These are phyloP conservation scores for Phocoena sinus DNA, from an alignment of 2,113 vertebrate genomes.

Conservation along the genomic window DNA sequence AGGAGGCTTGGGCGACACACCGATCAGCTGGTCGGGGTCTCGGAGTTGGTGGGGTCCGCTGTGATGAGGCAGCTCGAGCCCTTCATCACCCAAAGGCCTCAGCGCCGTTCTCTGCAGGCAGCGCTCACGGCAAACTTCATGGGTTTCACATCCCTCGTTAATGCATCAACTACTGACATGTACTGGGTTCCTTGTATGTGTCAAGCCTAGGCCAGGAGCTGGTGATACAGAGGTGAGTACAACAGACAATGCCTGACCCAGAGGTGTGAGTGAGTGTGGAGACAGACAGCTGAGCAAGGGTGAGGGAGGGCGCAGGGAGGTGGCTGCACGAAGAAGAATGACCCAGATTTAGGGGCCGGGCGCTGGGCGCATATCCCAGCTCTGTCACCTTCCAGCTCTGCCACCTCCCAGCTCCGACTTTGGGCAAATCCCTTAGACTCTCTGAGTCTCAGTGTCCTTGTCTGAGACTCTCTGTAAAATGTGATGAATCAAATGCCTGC, in stretches of 20 bases:
- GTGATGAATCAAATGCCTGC: rapidly evolving
- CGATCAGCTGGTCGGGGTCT: neutral
- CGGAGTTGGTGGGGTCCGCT: neutral
- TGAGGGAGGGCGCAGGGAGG: neutral
- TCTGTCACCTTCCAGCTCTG: neutral
- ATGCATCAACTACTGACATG: neutral
- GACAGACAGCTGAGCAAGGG: neutral
- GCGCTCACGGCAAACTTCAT: rapidly evolving
- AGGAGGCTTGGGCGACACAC: neutral
- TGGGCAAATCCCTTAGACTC: neutral
- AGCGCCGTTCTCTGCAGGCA: neutral
- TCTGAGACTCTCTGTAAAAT: neutral
- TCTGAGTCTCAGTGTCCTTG: neutral
- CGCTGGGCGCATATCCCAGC: neutral
- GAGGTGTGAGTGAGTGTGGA: rapidly evolving
- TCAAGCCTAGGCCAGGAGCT: neutral
- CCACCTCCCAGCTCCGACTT: neutral
- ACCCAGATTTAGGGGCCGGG: neutral
- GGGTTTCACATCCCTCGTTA: neutral
- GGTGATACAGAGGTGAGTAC: neutral
- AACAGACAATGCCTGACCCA: too few species aligned
- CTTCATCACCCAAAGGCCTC: neutral
- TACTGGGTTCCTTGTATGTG: rapidly evolving
- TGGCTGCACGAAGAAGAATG: rapidly evolving
- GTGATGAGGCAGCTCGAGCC: neutral